A percentile compares a stretch with the other conserved stretches of the same genome.
These are phyloP conservation scores for Cantharis flavilabris DNA, from an alignment of 2,888 invertebrate genomes.

Conservation along the genomic window DNA sequence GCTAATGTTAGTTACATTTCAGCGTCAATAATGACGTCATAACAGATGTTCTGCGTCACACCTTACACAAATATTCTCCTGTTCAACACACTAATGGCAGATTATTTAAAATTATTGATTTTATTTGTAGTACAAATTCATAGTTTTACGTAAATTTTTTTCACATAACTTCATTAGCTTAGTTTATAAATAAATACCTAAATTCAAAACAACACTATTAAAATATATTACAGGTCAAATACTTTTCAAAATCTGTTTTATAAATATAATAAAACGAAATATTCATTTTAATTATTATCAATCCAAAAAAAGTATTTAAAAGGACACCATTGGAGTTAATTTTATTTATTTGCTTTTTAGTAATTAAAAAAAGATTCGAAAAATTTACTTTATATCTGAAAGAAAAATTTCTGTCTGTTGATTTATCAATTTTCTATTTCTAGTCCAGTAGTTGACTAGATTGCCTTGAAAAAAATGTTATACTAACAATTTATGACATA, in stretches of 20 bases:
- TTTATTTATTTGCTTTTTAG: background rate
- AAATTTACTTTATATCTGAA: background rate
- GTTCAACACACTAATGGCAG: background rate
- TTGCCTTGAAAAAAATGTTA: background rate
- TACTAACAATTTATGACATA: background rate
- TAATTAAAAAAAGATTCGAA: background rate
- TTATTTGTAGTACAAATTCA: background rate
- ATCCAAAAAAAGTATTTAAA: background rate
- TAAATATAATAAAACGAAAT: background rate
- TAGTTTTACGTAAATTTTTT: background rate
- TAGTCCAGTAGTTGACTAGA: background rate
- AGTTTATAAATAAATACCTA: too few relatives aligned
- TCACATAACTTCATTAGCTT: background rate
- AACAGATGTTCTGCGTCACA: background rate
- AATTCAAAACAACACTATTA: too few relatives aligned
- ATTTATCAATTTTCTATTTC: background rate
- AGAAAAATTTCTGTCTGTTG: background rate
- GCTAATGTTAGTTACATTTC: constrained; percentile 9
- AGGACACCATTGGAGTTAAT: background rate
- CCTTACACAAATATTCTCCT: background rate
- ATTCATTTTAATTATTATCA: background rate
- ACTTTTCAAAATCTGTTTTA: background rate
- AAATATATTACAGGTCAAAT: background rate
- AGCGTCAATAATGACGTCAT: constrained; percentile 6
- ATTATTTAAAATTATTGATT: background rate